Conservation (phyloP, 2,113 vertebrate species). For the Butorides virescens region DNA sequence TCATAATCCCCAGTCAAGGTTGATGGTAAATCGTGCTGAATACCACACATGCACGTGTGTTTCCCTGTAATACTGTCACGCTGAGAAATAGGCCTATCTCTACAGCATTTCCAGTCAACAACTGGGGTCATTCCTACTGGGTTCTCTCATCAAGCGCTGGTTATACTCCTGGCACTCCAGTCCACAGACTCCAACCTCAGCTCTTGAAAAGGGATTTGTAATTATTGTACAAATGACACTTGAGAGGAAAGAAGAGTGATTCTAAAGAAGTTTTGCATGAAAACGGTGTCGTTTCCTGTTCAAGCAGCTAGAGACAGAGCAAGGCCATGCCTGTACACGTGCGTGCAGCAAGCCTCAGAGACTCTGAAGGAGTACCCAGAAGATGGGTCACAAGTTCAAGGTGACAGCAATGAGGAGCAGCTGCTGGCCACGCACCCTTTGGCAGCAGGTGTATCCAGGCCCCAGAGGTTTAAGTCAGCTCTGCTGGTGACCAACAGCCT, state of each 20-base stretch:
- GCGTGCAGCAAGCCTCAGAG: not conserved
- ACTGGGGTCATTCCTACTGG: not conserved
- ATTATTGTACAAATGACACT: not conserved
- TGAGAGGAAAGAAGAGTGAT: not conserved
- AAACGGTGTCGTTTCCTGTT: not conserved
- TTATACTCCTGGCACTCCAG: not conserved
- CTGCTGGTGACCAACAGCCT: conserved; percentile 30
- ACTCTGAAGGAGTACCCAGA: not conserved
- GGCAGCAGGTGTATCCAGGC: conserved; percentile 53
- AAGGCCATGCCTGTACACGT: not conserved
- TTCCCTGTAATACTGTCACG: not conserved
- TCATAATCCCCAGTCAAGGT: not conserved
- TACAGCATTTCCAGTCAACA: not conserved
- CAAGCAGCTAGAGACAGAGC: not conserved
- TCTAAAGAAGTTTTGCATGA: not conserved
- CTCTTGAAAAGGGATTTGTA: not conserved
- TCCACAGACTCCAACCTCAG: not conserved
- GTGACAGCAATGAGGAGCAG: conserved; percentile 36
- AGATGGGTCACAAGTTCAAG: conserved; percentile 54
- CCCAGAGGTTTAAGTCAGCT: conserved; percentile 44
- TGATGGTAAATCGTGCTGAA: not conserved
- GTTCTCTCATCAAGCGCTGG: not conserved
- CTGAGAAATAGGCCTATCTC: not conserved
- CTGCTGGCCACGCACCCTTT: conserved; percentile 3
- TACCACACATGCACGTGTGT: fast-evolving